These are phyloP conservation scores for Eristalis intricaria DNA, from an alignment of 2,888 invertebrate genomes.

Conservation along the genomic window DNA sequence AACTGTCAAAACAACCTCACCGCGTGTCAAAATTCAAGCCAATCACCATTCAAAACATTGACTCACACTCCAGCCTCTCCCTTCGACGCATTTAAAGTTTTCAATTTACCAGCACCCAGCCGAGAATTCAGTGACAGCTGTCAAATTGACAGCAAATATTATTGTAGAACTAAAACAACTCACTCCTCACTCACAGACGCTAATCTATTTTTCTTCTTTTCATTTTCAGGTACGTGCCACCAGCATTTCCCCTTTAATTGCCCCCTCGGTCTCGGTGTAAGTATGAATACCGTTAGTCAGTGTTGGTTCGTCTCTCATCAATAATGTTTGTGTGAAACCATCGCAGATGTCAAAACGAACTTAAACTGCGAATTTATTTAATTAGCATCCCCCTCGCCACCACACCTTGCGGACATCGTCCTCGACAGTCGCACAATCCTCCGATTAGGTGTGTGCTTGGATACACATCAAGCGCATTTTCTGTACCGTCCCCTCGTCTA, in stretches of 20 bases:
- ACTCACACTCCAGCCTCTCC: background rate
- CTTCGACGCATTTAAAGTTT: background rate
- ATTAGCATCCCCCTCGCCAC: background rate
- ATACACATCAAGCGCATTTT: constrained; percentile 50
- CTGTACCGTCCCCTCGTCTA: background rate
- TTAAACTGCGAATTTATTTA: constrained; percentile 50
- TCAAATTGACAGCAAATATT: background rate
- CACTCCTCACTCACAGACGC: background rate
- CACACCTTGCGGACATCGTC: background rate
- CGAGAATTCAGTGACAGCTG: background rate
- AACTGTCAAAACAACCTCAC: background rate
- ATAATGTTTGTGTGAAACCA: constrained; percentile 33
- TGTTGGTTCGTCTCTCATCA: background rate
- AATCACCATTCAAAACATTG: background rate
- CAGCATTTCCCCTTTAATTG: constrained; percentile 40
- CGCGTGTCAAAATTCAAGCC: background rate
- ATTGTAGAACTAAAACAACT: background rate
- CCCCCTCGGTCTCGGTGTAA: constrained; percentile 19
- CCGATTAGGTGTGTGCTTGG: constrained; percentile 19
- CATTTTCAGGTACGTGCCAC: constrained; percentile 59
- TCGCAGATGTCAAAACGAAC: constrained; percentile 60
- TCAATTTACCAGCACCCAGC: background rate
- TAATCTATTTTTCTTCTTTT: constrained; percentile 17
- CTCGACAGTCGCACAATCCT: background rate
- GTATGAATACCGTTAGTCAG: constrained; percentile 31